phyloP scores from a whole-genome alignment of 2,113 vertebrate genomes.

The Ia io region DNA sequence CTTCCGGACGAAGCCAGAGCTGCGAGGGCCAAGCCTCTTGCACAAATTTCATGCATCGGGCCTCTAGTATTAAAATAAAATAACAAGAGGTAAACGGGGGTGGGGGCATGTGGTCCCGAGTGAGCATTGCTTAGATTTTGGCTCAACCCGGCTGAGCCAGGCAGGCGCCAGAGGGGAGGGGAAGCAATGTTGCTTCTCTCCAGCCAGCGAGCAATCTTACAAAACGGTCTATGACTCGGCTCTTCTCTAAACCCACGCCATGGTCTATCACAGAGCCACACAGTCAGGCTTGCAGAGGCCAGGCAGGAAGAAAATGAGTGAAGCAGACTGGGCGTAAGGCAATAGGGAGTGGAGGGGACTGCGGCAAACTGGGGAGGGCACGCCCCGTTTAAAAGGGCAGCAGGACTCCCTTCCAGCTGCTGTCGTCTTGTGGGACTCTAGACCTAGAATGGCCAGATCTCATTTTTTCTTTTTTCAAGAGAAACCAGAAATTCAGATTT shows the following conservation, averaged over 20 bases:
- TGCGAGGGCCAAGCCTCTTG: too few species aligned
- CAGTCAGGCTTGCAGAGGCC: background rate
- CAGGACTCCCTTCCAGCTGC: rapidly evolving
- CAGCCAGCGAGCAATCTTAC: background rate
- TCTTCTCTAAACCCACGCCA: background rate
- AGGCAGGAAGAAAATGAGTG: background rate
- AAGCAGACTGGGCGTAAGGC: background rate
- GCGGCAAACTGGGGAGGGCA: background rate
- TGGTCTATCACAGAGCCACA: rapidly evolving
- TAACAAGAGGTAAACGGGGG: too few species aligned
- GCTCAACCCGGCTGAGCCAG: background rate
- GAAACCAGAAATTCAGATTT: background rate
- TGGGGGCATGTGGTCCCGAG: background rate
- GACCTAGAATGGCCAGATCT: background rate
- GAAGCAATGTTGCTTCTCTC: background rate
- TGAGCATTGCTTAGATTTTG: background rate
- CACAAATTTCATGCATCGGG: too few species aligned
- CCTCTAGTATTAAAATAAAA: too few species aligned
- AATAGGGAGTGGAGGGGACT: background rate
- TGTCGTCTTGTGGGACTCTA: background rate
- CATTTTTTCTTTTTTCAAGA: background rate
- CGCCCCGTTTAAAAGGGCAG: background rate
- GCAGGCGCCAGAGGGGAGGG: background rate
- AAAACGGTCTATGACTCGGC: rapidly evolving
- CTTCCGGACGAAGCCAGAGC: too few species aligned